Evolutionary conservation across 2,113 vertebrate species (phyloP).

Genomic region (Tiliqua scincoides): DNA sequence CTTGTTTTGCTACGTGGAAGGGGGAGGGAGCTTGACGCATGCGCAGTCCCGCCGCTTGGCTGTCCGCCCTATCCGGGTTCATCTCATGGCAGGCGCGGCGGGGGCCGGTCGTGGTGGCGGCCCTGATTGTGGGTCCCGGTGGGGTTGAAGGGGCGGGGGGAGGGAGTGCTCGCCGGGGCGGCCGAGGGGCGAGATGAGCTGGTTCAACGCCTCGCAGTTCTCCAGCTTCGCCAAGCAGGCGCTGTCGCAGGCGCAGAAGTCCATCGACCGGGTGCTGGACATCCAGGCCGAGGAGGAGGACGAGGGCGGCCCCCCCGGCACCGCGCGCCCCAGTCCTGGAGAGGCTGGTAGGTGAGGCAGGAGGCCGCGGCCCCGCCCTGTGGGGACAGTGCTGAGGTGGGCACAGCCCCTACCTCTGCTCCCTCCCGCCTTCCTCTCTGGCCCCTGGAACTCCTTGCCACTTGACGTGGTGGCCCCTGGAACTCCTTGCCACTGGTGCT

Average conservation of each 20-base stretch:
- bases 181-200: constrained; percentile 86
- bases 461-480: no score
- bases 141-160: background rate
- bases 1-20: constrained; percentile 37
- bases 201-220: constrained; percentile 97
- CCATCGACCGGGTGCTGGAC: constrained; percentile 96
- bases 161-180: background rate
- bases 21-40: background rate
- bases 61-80: background rate
- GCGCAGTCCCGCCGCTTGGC: background rate
- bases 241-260: constrained; percentile 95
- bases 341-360: background rate
- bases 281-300: constrained; percentile 89
- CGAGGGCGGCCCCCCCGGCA: background rate
- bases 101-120: constrained; percentile 12
- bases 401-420: no score
- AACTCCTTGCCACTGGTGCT: no score
- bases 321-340: background rate
- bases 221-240: constrained; percentile 98
- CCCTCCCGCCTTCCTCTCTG: no score
- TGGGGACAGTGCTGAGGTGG: no score
- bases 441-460: no score
- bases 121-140: background rate
- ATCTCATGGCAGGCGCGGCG: constrained; percentile 60
- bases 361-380: rapidly evolving